These are phyloP conservation scores for Pelecanus crispus DNA, from an alignment of 2,113 vertebrate genomes.

Conservation along the genomic window DNA sequence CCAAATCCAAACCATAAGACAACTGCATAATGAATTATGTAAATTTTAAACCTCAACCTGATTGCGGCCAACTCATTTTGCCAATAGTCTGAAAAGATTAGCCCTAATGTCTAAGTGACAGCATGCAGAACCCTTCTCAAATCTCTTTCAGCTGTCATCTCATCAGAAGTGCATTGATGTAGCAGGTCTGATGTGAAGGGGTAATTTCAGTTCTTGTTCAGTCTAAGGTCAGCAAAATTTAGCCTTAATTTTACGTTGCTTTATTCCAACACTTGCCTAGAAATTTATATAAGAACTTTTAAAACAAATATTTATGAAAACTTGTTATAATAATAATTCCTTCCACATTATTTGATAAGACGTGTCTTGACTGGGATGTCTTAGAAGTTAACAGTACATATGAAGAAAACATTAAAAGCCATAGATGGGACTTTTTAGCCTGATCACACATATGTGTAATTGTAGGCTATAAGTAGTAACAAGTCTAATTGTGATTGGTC, in stretches of 20 bases:
- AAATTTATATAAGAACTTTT: background rate
- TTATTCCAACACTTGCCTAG: background rate
- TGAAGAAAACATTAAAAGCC: background rate
- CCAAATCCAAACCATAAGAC: slow-evolving; percentile 23
- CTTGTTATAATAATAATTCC: background rate
- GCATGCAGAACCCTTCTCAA: slow-evolving; percentile 4
- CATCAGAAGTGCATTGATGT: background rate
- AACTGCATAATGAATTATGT: slow-evolving; percentile 46
- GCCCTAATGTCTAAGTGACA: slow-evolving; percentile 19
- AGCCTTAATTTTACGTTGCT: background rate
- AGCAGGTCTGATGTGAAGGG: background rate
- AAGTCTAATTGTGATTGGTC: background rate
- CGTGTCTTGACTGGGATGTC: background rate
- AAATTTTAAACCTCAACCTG: slow-evolving; percentile 30
- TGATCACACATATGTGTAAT: background rate
- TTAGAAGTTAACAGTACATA: background rate
- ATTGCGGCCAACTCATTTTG: background rate
- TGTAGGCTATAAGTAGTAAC: background rate
- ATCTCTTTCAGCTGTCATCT: slow-evolving; percentile 3
- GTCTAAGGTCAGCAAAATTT: background rate
- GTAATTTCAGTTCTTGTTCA: background rate
- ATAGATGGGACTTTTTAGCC: background rate
- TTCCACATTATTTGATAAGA: background rate
- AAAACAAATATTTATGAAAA: background rate
- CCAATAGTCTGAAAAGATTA: slow-evolving; percentile 45